phyloP scores from a whole-genome alignment of 2,888 invertebrate species.

The Lasioglossum morio region DNA sequence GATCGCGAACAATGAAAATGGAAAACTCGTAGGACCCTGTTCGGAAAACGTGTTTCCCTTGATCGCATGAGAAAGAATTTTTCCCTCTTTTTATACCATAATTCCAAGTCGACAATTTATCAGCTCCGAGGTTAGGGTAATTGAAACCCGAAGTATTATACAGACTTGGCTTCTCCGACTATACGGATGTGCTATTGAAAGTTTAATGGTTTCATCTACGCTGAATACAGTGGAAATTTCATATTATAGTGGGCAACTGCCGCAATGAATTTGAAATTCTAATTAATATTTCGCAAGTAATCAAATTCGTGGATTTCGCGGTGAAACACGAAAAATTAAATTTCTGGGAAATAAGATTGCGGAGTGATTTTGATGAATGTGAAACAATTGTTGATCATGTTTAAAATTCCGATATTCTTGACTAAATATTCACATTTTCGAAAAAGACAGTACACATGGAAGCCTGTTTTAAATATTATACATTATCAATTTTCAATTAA shows the following conservation, averaged over 20 bases:
- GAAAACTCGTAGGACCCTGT: neutral
- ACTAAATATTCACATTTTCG: too few species aligned
- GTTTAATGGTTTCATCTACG: neutral
- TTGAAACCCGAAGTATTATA: neutral
- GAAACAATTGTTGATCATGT: neutral
- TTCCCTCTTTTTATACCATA: too few species aligned
- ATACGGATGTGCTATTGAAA: neutral
- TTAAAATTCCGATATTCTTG: too few species aligned
- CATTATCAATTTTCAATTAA: too few species aligned
- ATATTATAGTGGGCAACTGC: neutral
- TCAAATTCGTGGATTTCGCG: neutral
- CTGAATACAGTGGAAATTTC: neutral
- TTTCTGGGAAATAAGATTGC: neutral
- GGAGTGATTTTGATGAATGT: neutral
- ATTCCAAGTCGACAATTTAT: neutral
- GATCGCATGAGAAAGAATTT: neutral
- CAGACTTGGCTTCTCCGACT: neutral
- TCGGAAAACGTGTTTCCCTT: neutral
- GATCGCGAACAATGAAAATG: conserved; percentile 3
- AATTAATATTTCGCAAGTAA: neutral
- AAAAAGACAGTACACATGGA: too few species aligned
- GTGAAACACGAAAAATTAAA: neutral
- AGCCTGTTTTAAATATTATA: too few species aligned
- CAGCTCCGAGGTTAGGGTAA: neutral
- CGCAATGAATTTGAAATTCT: neutral